A percentile compares a stretch with the other conserved stretches of the same genome.
Evolutionary conservation across 2,888 invertebrate genomes (phyloP).

Genomic region (Blastobasis adustella): DNA sequence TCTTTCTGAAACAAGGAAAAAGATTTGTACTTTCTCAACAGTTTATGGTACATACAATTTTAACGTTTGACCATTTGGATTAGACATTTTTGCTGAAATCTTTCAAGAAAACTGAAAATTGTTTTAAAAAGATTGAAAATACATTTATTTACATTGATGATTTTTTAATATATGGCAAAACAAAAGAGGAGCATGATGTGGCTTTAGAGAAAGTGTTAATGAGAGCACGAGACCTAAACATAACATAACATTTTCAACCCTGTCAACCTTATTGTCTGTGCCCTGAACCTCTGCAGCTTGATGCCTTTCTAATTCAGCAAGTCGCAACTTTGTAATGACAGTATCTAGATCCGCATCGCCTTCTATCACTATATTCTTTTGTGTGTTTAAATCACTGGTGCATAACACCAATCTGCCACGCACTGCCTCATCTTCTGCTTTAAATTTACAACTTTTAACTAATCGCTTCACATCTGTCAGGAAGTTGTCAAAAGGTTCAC

Average conservation of each 20-base stretch:
- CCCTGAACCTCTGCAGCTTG: neutral
- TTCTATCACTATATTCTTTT: neutral
- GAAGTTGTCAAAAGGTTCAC: neutral
- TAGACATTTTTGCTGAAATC: neutral
- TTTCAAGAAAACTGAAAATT: slow-evolving; percentile 4
- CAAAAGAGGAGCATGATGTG: neutral
- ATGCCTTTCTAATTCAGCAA: too few species aligned
- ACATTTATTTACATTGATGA: slow-evolving; percentile 5
- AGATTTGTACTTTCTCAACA: slow-evolving; percentile 1
- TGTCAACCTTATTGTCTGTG: neutral
- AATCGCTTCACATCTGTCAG: neutral
- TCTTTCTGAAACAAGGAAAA: neutral
- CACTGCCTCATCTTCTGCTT: neutral
- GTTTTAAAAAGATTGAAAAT: neutral
- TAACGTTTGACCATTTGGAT: slow-evolving; percentile 1
- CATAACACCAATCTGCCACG: neutral
- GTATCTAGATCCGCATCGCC: neutral
- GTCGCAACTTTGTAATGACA: neutral
- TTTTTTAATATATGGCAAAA: slow-evolving; percentile 2
- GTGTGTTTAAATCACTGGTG: neutral
- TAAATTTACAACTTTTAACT: neutral
- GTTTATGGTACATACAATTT: slow-evolving; percentile 1
- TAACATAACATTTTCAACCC: neutral
- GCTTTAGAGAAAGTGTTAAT: neutral
- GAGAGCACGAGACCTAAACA: neutral